Percentiles rank a stretch among this genome's conserved stretches.
Evolutionary conservation across 2,113 vertebrate genomes (phyloP).

Genomic region (Sceloporus undulatus): DNA sequence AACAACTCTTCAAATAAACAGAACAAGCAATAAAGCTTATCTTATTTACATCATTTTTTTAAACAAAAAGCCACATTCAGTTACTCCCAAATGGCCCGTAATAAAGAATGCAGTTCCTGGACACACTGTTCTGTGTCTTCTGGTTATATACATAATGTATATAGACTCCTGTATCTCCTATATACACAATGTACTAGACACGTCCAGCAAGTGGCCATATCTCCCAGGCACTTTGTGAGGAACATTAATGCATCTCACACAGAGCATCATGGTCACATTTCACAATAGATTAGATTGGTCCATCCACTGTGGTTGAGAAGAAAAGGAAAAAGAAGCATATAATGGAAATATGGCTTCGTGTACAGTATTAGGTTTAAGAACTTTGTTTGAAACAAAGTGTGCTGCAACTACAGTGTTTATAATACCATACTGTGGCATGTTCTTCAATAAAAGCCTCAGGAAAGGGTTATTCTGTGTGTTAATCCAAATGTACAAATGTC

Average conservation of each 20-base stretch:
- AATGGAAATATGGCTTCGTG: constrained; percentile 37
- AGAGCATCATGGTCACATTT: constrained; percentile 57
- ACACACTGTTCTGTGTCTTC: constrained; percentile 58
- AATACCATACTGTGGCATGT: constrained; percentile 34
- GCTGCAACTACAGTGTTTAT: neutral
- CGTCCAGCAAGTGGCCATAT: constrained; percentile 62
- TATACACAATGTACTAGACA: constrained; percentile 58
- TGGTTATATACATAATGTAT: neutral
- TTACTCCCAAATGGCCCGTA: constrained; percentile 62
- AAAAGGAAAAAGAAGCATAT: constrained; percentile 23
- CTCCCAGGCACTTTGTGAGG: constrained; percentile 45
- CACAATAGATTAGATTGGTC: constrained; percentile 52
- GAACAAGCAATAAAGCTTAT: constrained; percentile 56
- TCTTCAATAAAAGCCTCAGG: neutral
- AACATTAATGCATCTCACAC: constrained; percentile 36
- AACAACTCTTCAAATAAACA: constrained; percentile 47
- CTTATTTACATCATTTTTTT: constrained; percentile 55
- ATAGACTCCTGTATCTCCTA: too few relatives aligned
- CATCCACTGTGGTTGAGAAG: constrained; percentile 36
- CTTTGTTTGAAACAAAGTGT: constrained; percentile 49
- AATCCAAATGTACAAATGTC: neutral
- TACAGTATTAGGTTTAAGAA: constrained; percentile 13
- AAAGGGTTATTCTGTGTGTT: neutral
- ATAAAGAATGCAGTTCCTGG: constrained; percentile 71
- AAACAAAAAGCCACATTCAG: constrained; percentile 54